Evolutionary conservation across 2,797 vertebrate genomes (phyloP), one percentile per base, ranked within the genome.

Genomic region (Melanotaenia nigrans): DNA sequence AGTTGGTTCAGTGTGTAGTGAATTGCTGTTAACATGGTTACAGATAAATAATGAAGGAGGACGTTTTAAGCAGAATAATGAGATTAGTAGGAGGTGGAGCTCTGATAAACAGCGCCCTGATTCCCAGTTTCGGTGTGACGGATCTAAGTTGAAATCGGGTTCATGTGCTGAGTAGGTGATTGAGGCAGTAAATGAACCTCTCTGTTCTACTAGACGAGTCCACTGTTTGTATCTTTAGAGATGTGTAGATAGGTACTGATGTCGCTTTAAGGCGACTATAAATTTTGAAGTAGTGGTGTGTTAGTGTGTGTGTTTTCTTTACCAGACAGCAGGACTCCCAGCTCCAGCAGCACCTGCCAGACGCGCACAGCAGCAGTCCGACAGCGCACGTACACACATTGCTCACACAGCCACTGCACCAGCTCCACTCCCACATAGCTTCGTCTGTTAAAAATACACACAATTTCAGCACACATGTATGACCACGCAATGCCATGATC

Each of bases 341-440:
- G 96, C 82, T 99, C 97, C 93, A 98, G 92, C 63, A 99, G 95
- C 71, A 97, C 96, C 92, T 99, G 97, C 97, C 97, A 99, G 87
- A 99, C 95, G 2, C 96, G 96, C 47, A 70, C 93, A 58, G 96
- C 97, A 73, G 95, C 95, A 57, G 96, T 95, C 93, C 97, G 94
- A 91, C 95, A 96, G 78, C 96, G 96, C 77, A 99, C 95, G 30
- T 97, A 97, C 79, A 96, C 93, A 60, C 97, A 99, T 89, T 97
- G 95, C 85, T 97, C 96, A 81, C 97, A 92, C 71, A 99, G 94
- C 97, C 97, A 99, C 92, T 99, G 97, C 28, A 99, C 97, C 62
- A 99, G 93, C 84, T 99, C 97, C 4, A 97, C 97, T 9, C 97
- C 97, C 77, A 98, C 94, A 77, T 97, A 98, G 88, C 97, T 98